Evolutionary conservation across 2,113 vertebrate species (phyloP).

Genomic region (Alethe diademata): DNA sequence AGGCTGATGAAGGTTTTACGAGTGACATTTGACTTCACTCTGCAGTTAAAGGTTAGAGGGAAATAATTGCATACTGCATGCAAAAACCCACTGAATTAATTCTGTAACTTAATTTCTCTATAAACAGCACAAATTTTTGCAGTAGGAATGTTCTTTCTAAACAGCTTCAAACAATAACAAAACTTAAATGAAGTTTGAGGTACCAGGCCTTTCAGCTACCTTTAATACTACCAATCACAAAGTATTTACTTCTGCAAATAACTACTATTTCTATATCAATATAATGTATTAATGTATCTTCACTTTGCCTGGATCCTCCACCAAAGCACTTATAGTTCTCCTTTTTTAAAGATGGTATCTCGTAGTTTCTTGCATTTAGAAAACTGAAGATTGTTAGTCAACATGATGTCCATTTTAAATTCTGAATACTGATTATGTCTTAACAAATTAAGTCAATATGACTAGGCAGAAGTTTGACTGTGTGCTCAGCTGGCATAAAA

Average conservation of each 20-base stretch:
- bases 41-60: neutral
- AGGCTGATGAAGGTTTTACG: neutral
- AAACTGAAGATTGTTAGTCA: neutral
- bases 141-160: neutral
- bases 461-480: neutral
- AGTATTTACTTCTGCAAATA: neutral
- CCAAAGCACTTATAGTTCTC: neutral
- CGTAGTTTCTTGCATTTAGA: neutral
- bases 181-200: neutral
- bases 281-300: neutral
- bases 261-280: neutral
- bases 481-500: conserved; percentile 9
- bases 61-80: neutral
- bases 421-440: neutral
- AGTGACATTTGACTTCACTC: neutral
- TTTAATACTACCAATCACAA: neutral
- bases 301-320: neutral
- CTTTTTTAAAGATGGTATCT: neutral
- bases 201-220: neutral
- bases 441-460: neutral
- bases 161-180: neutral
- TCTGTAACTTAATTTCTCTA: neutral
- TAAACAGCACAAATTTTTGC: neutral
- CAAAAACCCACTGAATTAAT: neutral
- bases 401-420: neutral